A percentile compares a stretch with the other conserved stretches of the same genome.
phyloP scores from a whole-genome alignment of 2,888 invertebrate genomes.

The Diarsia dahlii region DNA sequence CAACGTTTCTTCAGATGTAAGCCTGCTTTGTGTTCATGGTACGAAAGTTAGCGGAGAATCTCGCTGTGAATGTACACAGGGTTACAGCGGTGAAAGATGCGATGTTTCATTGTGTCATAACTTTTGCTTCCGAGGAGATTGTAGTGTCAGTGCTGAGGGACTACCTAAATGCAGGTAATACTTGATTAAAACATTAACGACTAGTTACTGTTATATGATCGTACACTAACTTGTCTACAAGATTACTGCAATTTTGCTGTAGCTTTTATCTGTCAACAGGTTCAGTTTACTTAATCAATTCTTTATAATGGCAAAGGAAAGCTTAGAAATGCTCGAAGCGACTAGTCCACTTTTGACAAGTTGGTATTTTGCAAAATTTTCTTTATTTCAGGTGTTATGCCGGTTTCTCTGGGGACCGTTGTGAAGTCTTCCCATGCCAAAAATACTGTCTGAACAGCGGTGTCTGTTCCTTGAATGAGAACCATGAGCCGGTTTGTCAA shows the following conservation, averaged over 20 bases:
- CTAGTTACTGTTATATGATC: too few species aligned
- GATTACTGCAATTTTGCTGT: too few species aligned
- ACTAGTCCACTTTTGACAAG: not conserved
- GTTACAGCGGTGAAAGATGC: conserved; percentile 3
- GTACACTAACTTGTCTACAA: too few species aligned
- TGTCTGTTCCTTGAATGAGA: not conserved
- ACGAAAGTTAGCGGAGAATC: not conserved
- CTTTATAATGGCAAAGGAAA: too few species aligned
- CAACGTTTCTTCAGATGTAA: not conserved
- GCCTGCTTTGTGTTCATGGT: conserved; percentile 57
- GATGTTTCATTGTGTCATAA: not conserved
- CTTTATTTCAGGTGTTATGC: conserved; percentile 79
- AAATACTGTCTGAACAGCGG: not conserved
- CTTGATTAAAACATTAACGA: not conserved
- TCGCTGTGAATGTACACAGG: conserved; percentile 8
- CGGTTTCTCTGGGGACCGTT: conserved; percentile 84
- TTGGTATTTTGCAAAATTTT: not conserved
- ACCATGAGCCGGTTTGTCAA: not conserved
- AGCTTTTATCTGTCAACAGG: too few species aligned
- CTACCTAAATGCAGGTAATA: not conserved
- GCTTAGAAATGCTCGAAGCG: too few species aligned
- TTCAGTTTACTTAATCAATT: too few species aligned
- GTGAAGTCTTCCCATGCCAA: conserved; percentile 78
- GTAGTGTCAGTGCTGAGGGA: not conserved
- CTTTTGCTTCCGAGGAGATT: conserved; percentile 11